These are phyloP conservation scores for Heliconius cydno DNA, from an alignment of 2,888 invertebrate genomes.

Conservation along the genomic window DNA sequence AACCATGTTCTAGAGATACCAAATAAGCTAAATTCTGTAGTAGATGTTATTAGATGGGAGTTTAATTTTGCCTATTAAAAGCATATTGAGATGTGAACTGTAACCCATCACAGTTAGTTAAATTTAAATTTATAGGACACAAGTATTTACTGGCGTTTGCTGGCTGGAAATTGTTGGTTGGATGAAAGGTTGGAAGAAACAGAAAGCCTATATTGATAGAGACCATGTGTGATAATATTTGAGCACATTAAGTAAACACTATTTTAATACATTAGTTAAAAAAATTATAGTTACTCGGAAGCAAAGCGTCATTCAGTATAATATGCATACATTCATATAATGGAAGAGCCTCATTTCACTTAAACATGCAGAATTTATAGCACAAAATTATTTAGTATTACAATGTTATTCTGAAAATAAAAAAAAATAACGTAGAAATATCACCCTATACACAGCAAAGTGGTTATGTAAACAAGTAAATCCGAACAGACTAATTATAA, in stretches of 20 bases:
- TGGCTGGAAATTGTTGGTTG: too few species aligned
- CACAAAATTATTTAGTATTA: neutral
- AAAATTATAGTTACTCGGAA: neutral
- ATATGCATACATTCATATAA: neutral
- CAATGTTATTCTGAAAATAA: neutral
- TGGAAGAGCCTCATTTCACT: conserved; percentile 19
- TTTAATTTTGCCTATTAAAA: neutral
- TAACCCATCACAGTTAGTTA: neutral
- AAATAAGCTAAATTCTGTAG: conserved; percentile 37
- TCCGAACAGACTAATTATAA: neutral
- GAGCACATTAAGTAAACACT: neutral
- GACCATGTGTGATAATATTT: neutral
- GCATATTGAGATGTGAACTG: neutral
- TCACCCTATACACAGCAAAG: neutral
- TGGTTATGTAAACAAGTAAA: neutral
- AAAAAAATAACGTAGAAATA: neutral
- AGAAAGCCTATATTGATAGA: neutral
- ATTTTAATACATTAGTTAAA: conserved; percentile 6
- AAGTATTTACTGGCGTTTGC: neutral
- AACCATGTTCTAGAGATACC: conserved; percentile 24
- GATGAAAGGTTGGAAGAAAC: neutral
- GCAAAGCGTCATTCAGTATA: neutral
- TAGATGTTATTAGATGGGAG: conserved; percentile 3
- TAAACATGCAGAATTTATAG: neutral
- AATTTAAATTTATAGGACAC: neutral